Conservation (phyloP, 2,797 vertebrate species). For the Bradypodion ventrale region DNA sequence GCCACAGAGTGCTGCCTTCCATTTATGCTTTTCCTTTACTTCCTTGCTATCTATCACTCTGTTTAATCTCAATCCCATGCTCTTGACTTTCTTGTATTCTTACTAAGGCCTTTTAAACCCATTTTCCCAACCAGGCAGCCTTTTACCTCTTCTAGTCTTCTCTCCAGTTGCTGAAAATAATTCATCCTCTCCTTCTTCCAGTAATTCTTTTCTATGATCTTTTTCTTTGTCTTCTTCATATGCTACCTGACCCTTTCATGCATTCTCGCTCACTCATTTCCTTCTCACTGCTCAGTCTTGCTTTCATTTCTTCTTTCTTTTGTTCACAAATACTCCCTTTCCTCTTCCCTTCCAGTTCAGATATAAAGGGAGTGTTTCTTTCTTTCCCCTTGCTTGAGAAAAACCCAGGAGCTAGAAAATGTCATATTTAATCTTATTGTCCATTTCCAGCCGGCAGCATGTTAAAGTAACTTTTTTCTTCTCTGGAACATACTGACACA, state of each 20-base stretch:
- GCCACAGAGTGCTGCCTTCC: conserved; percentile 15
- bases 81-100: conserved; percentile 25
- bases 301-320: conserved; percentile 61
- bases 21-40: conserved; percentile 35
- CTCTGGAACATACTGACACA: conserved; percentile 44
- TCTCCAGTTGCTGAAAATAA: conserved; percentile 52
- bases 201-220: conserved; percentile 46
- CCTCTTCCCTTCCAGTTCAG: conserved; percentile 52
- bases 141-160: conserved; percentile 49
- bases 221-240: conserved; percentile 33
- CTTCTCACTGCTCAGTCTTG: conserved; percentile 44
- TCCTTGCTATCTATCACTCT: conserved; percentile 37
- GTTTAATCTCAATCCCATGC: background rate
- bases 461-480: conserved; percentile 56
- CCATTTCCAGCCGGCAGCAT: conserved; percentile 59
- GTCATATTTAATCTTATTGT: conserved; percentile 66
- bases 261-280: conserved; percentile 42
- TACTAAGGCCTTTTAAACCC: conserved; percentile 37
- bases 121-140: conserved; percentile 26
- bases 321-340: too few species aligned
- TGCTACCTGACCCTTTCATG: conserved; percentile 37
- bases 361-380: conserved; percentile 33
- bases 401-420: conserved; percentile 57
- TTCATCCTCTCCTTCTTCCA: conserved; percentile 27
- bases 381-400: conserved; percentile 20